Conservation (phyloP, 2,113 vertebrate species). For the Athene noctua region DNA sequence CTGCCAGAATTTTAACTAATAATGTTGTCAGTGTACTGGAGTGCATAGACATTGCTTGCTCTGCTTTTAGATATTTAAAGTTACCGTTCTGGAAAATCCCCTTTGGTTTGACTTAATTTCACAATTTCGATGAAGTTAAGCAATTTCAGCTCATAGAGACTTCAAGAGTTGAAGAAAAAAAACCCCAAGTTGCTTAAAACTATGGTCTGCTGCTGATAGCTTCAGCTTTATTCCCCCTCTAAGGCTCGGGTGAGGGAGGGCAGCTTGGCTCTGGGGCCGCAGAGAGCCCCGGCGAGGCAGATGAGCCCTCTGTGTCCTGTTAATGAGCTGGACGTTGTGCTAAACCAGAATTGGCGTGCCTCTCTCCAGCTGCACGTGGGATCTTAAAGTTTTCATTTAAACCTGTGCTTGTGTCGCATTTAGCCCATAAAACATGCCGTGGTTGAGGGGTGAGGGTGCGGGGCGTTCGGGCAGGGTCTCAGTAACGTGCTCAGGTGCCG, state of each 20-base stretch:
- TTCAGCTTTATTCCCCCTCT: neutral
- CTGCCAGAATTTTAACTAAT: neutral
- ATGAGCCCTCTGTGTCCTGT: neutral
- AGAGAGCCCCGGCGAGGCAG: neutral
- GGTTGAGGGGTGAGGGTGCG: neutral
- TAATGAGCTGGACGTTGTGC: neutral
- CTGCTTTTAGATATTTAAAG: neutral
- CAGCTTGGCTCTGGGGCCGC: neutral
- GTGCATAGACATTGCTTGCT: neutral
- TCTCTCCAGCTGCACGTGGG: neutral
- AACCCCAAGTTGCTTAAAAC: neutral
- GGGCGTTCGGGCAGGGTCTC: neutral
- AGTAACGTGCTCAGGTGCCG: accelerated
- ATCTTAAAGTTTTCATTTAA: neutral
- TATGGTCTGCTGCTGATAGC: neutral
- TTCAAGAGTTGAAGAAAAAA: neutral
- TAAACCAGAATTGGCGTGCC: accelerated
- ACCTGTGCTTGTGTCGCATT: accelerated
- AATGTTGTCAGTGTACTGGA: accelerated
- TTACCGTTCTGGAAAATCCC: neutral
- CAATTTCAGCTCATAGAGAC: neutral
- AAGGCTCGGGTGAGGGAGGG: neutral
- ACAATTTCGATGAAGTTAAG: neutral
- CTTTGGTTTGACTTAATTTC: neutral
- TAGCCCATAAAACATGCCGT: neutral